Evolutionary conservation across 1,140 invertebrate genomes (phyloP), one percentile per base, ranked within the genome.

Genomic region (Drosophila sechellia): DNA sequence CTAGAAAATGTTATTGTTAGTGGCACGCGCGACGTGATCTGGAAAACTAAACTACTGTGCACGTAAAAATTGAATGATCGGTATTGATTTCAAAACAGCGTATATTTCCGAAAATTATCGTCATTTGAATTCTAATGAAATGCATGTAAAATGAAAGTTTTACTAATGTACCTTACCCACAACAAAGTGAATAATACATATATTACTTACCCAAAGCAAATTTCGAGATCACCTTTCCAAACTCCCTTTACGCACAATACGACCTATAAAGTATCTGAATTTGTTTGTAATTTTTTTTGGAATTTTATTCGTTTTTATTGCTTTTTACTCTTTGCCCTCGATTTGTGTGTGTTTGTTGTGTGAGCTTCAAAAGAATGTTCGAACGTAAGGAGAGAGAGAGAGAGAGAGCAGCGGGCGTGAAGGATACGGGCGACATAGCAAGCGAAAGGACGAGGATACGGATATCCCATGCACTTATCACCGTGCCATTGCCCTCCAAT

Each of bases 1-100:
- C 72, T 65, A 65, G 72, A 71, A 75, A 75, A 64, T 75, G 59
- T 37, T 35, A 42, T 73, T 74, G 71, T 74, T 52, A 56, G 42
- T 54, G 71, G 70, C 72, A 75, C 72, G 59, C 59, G 72, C 53
- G 65, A 53, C 71, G 40, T 75, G 72, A 49, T 69, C 39, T 45
- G 66, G 22, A 48, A 64, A 49, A 42, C 54, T 59, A 40, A 40
- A 37, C n/a, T 20, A 12, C 42, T 15, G 20, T 63, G 54, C 59
- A 59, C 37, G 8, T 15, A 22, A 40, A 61, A 59, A 20, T 42
- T 4, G 2, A 12, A 11, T 15, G 15, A 57, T n/a, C n/a, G 11
- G 0, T 46, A 25, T 46, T 46, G 20, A 45, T 12, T 20, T 20
- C 3, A 10, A 2, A 20, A 43, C 10, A 43, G 15, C 5, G 8